A percentile compares a stretch with the other conserved stretches of the same genome.
Evolutionary conservation across 2,113 vertebrate genomes (phyloP).

Genomic region (Notothenia coriiceps): DNA sequence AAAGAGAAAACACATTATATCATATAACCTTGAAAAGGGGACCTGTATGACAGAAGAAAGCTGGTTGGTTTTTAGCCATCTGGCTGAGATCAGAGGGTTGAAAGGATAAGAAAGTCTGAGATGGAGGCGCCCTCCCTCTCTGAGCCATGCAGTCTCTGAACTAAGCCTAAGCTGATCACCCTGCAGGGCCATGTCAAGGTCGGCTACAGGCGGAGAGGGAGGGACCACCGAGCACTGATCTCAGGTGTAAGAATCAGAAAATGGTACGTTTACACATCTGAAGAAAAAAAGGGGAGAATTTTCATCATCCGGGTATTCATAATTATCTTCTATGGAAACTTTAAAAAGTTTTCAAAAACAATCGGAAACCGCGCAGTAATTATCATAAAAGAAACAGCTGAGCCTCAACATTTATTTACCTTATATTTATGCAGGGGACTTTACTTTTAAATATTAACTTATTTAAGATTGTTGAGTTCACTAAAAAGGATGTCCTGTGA

Average conservation of each 20-base stretch:
- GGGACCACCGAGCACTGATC: neutral
- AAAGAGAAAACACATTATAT: neutral
- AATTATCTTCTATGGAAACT: too few species aligned
- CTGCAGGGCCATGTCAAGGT: neutral
- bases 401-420: too few species aligned
- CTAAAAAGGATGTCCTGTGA: too few species aligned
- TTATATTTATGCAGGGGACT: too few species aligned
- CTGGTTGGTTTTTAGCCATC: neutral
- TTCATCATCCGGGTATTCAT: too few species aligned
- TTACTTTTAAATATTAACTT: too few species aligned
- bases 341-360: too few species aligned
- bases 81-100: conserved; percentile 38
- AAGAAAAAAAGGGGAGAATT: neutral
- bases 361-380: too few species aligned
- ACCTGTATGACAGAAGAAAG: neutral
- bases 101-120: conserved; percentile 40
- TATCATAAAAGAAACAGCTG: too few species aligned
- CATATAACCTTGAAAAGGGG: neutral
- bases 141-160: conserved; percentile 3
- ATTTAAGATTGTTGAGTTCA: too few species aligned
- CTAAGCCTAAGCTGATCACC: conserved; percentile 68
- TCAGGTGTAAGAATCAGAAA: neutral
- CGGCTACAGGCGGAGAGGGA: neutral
- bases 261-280: neutral
- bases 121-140: conserved; percentile 14